A percentile compares a stretch with the other conserved stretches of the same genome.
These are phyloP conservation scores for Gymnoscopelus microlampas DNA, from an alignment of 2,797 vertebrate genomes.

Conservation along the genomic window DNA sequence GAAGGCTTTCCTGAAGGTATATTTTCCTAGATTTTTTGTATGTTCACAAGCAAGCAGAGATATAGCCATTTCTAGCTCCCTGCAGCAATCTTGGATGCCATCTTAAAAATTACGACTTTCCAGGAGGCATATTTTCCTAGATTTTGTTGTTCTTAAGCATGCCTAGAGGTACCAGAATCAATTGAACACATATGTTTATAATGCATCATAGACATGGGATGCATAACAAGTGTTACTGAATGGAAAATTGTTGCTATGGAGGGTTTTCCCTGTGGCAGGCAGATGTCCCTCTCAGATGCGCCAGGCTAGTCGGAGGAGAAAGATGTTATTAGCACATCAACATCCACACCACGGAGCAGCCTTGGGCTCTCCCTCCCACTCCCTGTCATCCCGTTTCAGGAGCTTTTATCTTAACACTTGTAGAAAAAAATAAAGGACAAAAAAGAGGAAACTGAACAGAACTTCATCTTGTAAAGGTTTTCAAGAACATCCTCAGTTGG, in stretches of 20 bases:
- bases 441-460: conserved; percentile 35
- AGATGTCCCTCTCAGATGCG: conserved; percentile 68
- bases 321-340: conserved; percentile 68
- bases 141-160: too few relatives aligned
- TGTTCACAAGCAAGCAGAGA: too few relatives aligned
- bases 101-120: too few relatives aligned
- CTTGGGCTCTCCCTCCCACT: conserved; percentile 46
- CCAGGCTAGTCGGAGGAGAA: conserved; percentile 51
- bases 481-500: conserved; percentile 19
- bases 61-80: too few relatives aligned
- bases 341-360: conserved; percentile 56
- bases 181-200: too few relatives aligned
- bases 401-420: conserved; percentile 45
- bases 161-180: too few relatives aligned
- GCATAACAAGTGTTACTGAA: too few relatives aligned
- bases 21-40: too few relatives aligned
- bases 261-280: conserved; percentile 49
- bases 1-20: too few relatives aligned
- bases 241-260: not conserved
- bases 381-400: conserved; percentile 39
- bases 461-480: conserved; percentile 26
- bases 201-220: too few relatives aligned
- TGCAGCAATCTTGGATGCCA: too few relatives aligned
- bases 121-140: too few relatives aligned
- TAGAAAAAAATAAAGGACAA: not conserved